A percentile compares a stretch with the other conserved stretches of the same genome.
phyloP scores from a whole-genome alignment of 2,888 invertebrate species.

The Palloptera scutellata region DNA sequence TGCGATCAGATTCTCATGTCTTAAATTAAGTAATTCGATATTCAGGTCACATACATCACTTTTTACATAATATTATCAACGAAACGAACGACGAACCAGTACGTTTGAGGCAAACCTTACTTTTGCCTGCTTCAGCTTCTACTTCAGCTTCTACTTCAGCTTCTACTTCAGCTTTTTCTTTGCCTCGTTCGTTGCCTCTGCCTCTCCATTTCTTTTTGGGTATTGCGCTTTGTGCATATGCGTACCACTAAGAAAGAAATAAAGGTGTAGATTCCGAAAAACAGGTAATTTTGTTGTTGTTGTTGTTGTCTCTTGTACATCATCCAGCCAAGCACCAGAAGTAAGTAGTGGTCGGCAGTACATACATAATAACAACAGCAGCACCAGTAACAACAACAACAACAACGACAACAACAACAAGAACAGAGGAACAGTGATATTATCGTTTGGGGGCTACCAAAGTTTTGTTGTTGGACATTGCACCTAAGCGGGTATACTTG shows the following conservation, averaged over 20 bases:
- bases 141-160: conserved; percentile 13
- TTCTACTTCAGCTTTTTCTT: not conserved
- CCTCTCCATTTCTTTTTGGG: not conserved
- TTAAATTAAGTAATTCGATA: conserved; percentile 22
- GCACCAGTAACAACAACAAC: too few species aligned
- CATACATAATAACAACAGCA: too few species aligned
- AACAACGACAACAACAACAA: too few species aligned
- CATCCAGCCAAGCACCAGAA: too few species aligned
- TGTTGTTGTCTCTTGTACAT: too few species aligned
- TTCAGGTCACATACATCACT: conserved; percentile 25
- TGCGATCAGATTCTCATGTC: not conserved
- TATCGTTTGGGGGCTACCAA: not conserved
- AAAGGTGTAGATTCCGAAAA: too few species aligned
- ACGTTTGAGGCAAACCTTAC: too few species aligned
- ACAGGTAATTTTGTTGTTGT: too few species aligned
- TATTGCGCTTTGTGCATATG: not conserved
- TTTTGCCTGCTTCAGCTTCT: conserved; percentile 8
- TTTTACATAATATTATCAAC: too few species aligned
- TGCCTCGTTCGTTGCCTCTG: not conserved
- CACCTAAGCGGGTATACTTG: conserved; percentile 5
- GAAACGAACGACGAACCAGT: too few species aligned
- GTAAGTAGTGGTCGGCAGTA: too few species aligned
- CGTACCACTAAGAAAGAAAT: not conserved
- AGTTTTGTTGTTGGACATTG: conserved; percentile 12
- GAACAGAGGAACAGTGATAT: not conserved